Evolutionary conservation across 2,113 vertebrate species (phyloP).

Genomic region (Zosterops pallidus): DNA sequence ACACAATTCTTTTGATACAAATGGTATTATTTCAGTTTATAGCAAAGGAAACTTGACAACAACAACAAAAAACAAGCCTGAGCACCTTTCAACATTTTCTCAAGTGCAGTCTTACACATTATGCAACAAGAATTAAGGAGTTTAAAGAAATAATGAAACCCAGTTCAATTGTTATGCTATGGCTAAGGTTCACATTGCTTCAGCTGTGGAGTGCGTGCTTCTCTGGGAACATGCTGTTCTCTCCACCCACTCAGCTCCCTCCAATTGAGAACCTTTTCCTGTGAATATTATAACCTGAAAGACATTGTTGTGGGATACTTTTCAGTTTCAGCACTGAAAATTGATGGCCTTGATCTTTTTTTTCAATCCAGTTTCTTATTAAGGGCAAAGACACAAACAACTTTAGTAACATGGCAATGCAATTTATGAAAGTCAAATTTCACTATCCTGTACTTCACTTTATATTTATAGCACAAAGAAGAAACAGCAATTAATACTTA

Average conservation of each 20-base stretch:
- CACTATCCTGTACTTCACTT: neutral
- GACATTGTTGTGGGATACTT: constrained; percentile 30
- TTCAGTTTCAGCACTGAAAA: constrained; percentile 41
- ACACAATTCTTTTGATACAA: neutral
- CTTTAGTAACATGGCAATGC: neutral
- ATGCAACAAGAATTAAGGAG: neutral
- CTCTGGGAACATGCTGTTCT: constrained; percentile 21
- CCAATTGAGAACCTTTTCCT: constrained; percentile 14
- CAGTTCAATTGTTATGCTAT: neutral
- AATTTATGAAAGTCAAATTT: constrained; percentile 24
- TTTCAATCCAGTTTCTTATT: neutral
- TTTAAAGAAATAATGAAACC: neutral
- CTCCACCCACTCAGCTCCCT: constrained; percentile 33
- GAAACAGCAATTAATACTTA: neutral
- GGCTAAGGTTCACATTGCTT: constrained; percentile 14
- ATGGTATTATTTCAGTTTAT: neutral
- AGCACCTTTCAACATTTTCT: neutral
- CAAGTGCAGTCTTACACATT: neutral
- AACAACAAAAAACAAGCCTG: neutral
- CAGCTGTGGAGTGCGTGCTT: neutral
- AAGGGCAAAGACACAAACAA: neutral
- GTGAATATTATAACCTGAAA: constrained; percentile 30
- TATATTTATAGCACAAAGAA: neutral
- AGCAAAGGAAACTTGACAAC: neutral
- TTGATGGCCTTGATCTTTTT: constrained; percentile 24